Evolutionary conservation across 2,888 invertebrate genomes (phyloP).

Genomic region (Sphaerophoria rueppellii): DNA sequence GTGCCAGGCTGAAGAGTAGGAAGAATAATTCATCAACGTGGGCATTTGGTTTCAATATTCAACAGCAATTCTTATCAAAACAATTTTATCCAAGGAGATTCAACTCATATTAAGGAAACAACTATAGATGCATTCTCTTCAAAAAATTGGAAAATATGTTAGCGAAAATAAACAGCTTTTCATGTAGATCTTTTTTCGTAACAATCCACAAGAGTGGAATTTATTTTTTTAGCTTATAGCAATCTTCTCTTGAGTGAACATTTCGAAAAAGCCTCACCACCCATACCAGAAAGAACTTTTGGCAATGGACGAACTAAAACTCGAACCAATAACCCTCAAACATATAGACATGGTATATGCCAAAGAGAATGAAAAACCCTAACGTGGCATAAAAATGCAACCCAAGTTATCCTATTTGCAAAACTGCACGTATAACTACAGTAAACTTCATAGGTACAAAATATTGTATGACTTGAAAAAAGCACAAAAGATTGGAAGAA

Average conservation of each 20-base stretch:
- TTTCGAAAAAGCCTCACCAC: background rate
- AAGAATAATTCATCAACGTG: no score
- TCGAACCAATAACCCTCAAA: constrained; percentile 13
- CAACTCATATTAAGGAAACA: no score
- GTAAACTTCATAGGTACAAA: background rate
- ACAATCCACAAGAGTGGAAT: constrained; percentile 30
- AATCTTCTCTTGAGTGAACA: constrained; percentile 3
- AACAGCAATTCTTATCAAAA: no score
- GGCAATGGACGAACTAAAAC: constrained; percentile 11
- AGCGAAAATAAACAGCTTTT: constrained; percentile 8
- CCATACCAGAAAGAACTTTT: background rate
- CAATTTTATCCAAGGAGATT: no score
- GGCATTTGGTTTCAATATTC: no score
- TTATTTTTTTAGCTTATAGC: constrained; percentile 7
- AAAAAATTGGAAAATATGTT: constrained; percentile 22
- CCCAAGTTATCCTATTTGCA: constrained; percentile 33
- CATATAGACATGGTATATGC: constrained; percentile 16
- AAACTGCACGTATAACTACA: constrained; percentile 30
- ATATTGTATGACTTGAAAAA: background rate
- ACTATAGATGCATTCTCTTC: background rate
- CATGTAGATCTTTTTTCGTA: background rate
- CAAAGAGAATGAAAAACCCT: constrained; percentile 16
- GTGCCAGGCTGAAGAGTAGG: no score
- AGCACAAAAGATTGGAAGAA: constrained; percentile 17
- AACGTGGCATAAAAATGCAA: constrained; percentile 54